Evolutionary conservation across 1,140 invertebrate species (phyloP).

Genomic region (Hypothenemus hampei): DNA sequence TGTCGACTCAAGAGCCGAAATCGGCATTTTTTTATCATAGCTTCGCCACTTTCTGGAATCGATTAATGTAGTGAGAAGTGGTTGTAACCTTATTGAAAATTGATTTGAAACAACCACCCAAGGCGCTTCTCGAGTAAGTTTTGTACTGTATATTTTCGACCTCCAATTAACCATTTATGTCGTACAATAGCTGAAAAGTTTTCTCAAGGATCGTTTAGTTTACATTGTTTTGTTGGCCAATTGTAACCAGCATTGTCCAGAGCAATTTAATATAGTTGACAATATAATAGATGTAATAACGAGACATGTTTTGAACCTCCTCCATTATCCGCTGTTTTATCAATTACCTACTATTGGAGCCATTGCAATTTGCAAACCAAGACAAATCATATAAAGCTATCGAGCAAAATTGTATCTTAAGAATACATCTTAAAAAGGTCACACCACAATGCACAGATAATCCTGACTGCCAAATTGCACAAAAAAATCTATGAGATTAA

Average conservation of each 20-base stretch:
- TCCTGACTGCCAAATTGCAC: background rate
- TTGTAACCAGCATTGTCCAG: constrained; percentile 22
- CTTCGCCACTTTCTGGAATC: too few relatives aligned
- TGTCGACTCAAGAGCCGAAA: too few relatives aligned
- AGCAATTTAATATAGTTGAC: constrained; percentile 22
- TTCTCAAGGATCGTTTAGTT: constrained; percentile 16
- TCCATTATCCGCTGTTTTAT: background rate
- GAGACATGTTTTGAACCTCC: constrained; percentile 16
- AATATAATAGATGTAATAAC: constrained; percentile 16
- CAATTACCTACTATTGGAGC: background rate
- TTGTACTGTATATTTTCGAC: too few relatives aligned
- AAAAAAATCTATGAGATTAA: background rate
- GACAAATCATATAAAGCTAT: too few relatives aligned
- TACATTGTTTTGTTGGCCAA: constrained; percentile 20
- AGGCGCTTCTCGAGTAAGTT: too few relatives aligned
- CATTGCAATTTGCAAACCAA: too few relatives aligned
- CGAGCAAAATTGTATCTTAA: too few relatives aligned
- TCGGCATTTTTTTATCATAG: too few relatives aligned
- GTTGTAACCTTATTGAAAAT: too few relatives aligned
- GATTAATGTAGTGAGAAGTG: too few relatives aligned
- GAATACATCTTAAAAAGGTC: too few relatives aligned
- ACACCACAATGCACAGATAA: background rate
- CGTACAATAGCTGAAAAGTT: constrained; percentile 1
- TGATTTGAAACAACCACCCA: too few relatives aligned
- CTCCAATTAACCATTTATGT: constrained; percentile 3